A percentile compares a stretch with the other conserved stretches of the same genome.
Conservation (phyloP, 2,113 vertebrate genomes). For the Antidorcas marsupialis region DNA sequence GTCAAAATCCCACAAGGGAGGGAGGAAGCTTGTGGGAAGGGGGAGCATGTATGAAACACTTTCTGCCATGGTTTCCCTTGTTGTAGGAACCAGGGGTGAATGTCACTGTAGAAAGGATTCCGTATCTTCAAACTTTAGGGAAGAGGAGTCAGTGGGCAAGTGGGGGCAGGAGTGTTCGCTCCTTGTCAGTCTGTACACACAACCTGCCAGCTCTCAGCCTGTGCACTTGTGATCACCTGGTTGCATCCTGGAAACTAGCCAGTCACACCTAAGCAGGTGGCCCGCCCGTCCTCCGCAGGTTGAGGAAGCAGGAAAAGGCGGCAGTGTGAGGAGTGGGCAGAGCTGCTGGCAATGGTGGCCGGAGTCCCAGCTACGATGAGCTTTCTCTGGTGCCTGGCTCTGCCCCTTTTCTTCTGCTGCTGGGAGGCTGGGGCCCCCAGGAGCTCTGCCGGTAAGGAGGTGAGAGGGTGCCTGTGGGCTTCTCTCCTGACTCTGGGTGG, state of each 20-base stretch:
- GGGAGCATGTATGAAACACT: not conserved
- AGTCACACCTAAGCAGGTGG: not conserved
- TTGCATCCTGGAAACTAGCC: not conserved
- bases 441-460: constrained; percentile 43
- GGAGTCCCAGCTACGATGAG: not conserved
- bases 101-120: not conserved
- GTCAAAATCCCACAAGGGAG: not conserved
- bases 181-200: not conserved
- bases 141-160: not conserved
- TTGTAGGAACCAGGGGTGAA: not conserved
- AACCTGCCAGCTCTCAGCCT: not conserved
- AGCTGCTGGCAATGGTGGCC: not conserved
- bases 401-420: constrained; percentile 38
- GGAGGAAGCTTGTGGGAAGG: not conserved
- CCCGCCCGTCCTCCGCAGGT: not conserved
- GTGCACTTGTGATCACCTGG: not conserved
- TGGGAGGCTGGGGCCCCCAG: not conserved
- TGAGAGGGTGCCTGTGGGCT: fast-evolving
- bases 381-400: not conserved
- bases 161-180: not conserved
- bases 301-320: constrained; percentile 54
- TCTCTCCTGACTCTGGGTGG: not conserved
- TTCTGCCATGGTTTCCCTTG: not conserved
- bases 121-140: not conserved
- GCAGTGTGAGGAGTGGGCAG: not conserved